A percentile compares a stretch with the other conserved stretches of the same genome.
phyloP scores from a whole-genome alignment of 1,140 invertebrate genomes.

The Drosophila carrolli region DNA sequence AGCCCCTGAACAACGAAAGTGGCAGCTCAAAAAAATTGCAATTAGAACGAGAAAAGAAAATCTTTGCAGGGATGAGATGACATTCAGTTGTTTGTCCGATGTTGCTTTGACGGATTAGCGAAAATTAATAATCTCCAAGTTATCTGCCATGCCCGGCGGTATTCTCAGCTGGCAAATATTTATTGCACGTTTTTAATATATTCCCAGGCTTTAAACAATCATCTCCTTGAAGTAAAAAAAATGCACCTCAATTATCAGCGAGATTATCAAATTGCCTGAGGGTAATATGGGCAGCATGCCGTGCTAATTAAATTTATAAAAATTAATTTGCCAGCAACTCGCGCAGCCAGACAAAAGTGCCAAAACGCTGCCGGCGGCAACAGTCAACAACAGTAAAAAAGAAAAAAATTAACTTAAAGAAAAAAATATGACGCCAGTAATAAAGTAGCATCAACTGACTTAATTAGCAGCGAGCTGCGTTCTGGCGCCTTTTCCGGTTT shows the following conservation, averaged over 20 bases:
- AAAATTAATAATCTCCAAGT: conserved; percentile 8
- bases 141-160: neutral
- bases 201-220: neutral
- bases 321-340: conserved; percentile 73
- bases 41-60: conserved; percentile 22
- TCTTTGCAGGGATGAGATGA: neutral
- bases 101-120: conserved; percentile 4
- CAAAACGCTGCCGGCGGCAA: conserved; percentile 58
- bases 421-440: conserved; percentile 42
- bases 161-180: neutral
- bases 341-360: conserved; percentile 50
- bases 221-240: neutral
- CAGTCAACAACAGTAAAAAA: conserved; percentile 22
- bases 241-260: conserved; percentile 12
- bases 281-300: conserved; percentile 45
- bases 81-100: conserved; percentile 1
- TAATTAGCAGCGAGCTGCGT: conserved; percentile 61
- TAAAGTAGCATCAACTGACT: conserved; percentile 61
- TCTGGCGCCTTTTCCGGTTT: conserved; percentile 24
- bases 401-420: conserved; percentile 19
- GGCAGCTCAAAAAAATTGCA: conserved; percentile 21
- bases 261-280: conserved; percentile 37
- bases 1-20: conserved; percentile 35
- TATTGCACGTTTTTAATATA: neutral
- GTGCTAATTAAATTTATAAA: conserved; percentile 79